phyloP scores from a whole-genome alignment of 2,888 invertebrate genomes.

The Erpobdella octoculata region DNA sequence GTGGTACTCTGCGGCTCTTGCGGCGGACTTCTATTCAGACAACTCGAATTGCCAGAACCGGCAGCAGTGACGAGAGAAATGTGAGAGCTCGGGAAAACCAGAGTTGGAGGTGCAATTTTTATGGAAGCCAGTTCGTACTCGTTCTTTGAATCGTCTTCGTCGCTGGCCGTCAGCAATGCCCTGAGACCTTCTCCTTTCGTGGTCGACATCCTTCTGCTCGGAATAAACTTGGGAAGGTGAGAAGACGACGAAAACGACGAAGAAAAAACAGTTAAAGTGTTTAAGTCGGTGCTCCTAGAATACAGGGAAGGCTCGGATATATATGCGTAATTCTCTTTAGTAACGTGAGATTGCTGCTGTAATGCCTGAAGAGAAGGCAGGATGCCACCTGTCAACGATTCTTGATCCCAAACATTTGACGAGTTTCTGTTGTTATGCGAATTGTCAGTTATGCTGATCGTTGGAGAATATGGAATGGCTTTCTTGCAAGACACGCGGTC shows the following conservation, averaged over 20 bases:
- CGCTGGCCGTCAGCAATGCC: not conserved
- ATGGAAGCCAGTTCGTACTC: not conserved
- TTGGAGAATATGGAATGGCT: not conserved
- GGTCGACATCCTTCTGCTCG: not conserved
- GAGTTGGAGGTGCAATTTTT: no score
- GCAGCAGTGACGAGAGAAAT: not conserved
- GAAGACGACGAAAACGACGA: not conserved
- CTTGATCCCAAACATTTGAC: no score
- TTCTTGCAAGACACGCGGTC: not conserved
- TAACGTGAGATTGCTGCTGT: constrained; percentile 15
- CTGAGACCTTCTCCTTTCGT: not conserved
- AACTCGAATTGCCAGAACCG: not conserved
- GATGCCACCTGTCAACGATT: not conserved
- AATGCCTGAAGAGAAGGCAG: constrained; percentile 19
- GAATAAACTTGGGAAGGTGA: not conserved
- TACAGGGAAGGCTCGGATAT: not conserved
- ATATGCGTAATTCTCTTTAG: not conserved
- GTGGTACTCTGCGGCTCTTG: constrained; percentile 29
- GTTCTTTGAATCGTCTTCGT: not conserved
- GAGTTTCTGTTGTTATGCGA: not conserved
- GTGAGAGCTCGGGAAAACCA: not conserved
- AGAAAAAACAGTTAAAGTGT: not conserved
- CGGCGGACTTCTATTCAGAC: constrained; percentile 20
- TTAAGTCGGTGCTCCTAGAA: not conserved
- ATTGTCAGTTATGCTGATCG: not conserved